Evolutionary conservation across 2,888 invertebrate species (phyloP).

Genomic region (Willowsia nigromaculata): DNA sequence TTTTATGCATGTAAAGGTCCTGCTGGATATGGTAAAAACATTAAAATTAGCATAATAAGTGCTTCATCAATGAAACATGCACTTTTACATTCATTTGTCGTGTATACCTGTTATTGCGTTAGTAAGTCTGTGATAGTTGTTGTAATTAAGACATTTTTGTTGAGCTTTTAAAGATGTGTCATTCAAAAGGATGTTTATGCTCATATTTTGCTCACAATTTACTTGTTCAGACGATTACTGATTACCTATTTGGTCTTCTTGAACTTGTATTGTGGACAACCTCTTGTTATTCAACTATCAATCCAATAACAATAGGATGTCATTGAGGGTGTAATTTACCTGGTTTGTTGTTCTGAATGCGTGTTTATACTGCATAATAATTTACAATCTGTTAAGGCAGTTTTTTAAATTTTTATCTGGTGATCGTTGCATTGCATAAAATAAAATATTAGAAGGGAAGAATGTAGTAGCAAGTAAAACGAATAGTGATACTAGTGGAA

Average conservation of each 20-base stretch:
- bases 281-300: too few species aligned
- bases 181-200: neutral
- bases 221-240: too few species aligned
- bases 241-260: neutral
- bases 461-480: too few species aligned
- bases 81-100: neutral
- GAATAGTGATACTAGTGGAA: too few species aligned
- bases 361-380: too few species aligned
- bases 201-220: neutral
- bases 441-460: too few species aligned
- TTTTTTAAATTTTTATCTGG: too few species aligned
- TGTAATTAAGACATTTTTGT: constrained; percentile 31
- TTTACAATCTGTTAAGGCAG: too few species aligned
- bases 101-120: neutral
- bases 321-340: constrained; percentile 11
- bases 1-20: neutral
- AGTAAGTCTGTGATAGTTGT: neutral
- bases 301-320: neutral
- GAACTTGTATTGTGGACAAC: neutral
- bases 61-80: constrained; percentile 12
- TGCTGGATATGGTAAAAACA: constrained; percentile 32
- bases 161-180: neutral
- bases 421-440: too few species aligned
- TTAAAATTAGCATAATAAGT: neutral
- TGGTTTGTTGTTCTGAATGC: constrained; percentile 1